phyloP scores from a whole-genome alignment of 2,888 invertebrate species.

The Opisthograptis luteolata region DNA sequence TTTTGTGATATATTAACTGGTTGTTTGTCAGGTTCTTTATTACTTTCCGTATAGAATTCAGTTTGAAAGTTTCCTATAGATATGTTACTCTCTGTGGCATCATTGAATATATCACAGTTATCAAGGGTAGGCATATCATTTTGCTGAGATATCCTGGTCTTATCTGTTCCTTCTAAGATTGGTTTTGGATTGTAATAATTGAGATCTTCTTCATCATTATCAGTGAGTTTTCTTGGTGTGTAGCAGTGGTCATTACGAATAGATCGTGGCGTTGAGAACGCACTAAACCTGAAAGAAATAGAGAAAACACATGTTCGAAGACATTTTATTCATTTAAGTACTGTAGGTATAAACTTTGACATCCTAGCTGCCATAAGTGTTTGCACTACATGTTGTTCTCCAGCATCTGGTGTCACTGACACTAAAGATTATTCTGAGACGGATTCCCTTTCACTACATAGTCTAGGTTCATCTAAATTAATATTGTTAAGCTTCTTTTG shows the following conservation, averaged over 20 bases:
- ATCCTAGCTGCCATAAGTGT: no score
- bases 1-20: not conserved
- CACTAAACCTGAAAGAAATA: slow-evolving; percentile 59
- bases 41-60: not conserved
- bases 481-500: no score
- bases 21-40: not conserved
- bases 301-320: no score
- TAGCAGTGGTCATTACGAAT: slow-evolving; percentile 53
- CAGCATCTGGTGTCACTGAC: no score
- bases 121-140: slow-evolving; percentile 32
- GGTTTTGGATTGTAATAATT: slow-evolving; percentile 24
- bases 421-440: no score
- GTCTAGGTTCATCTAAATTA: no score
- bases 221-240: slow-evolving; percentile 48
- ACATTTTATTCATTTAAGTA: no score
- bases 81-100: not conserved
- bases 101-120: not conserved
- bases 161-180: slow-evolving; percentile 8
- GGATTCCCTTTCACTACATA: no score
- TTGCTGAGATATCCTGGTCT: slow-evolving; percentile 4
- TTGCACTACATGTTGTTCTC: no score
- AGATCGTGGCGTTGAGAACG: slow-evolving; percentile 62
- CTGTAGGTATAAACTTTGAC: no score
- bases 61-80: not conserved
- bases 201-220: slow-evolving; percentile 34